Base-by-base conservation (phyloP, 2,797 vertebrate species). In the Eurystomus glaucurus region DNA sequence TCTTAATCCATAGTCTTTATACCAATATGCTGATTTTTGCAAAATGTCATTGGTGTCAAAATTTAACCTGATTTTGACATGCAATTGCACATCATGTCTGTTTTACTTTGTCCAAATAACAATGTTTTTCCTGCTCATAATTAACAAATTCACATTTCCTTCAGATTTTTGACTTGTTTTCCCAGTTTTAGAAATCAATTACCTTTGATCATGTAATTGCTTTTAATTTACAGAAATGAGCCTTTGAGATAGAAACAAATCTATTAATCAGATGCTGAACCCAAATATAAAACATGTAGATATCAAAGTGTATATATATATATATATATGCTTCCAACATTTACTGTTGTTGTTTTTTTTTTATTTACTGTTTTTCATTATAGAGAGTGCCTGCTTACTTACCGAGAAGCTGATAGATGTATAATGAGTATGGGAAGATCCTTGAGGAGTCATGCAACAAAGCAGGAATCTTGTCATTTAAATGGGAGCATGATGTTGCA, bases 171-270 rank as follows among this genome's bases (percentile, higher is more conserved):
- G 45, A 39, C 29, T 74, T 19, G 18, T 74, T 83, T 87, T 87
- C 62, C 75, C n/a, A 75, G 55, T 64, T 91, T 91, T 61, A 69
- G 79, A 83, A 92, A 87, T 39, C 37, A 83, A 81, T 70, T 69
- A 25, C 70, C 68, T 95, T 96, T 95, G 75, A 77, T 81, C 17
- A 4, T 76, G 13, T 94, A 88, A 87, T 76, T 92, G 37, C 66
- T 91, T 95, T 90, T 77, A 50, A 52, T 85, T 91, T 93, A 85
- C 54, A 70, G 48, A 85, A 91, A 46, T 80, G 80, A 94, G 37
- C 57, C 71, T 93, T 82, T 87, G 86, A 97, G 78, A 74, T 16
- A 71, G 57, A 91, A 91, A 52, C 21, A 85, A 78, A 57, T 91
- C 37, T 92, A 25, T 86, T 86, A 95, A 88, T 58, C 33, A 80